These are phyloP conservation scores for Lophius piscatorius DNA, from an alignment of 2,113 vertebrate species.

Conservation along the genomic window DNA sequence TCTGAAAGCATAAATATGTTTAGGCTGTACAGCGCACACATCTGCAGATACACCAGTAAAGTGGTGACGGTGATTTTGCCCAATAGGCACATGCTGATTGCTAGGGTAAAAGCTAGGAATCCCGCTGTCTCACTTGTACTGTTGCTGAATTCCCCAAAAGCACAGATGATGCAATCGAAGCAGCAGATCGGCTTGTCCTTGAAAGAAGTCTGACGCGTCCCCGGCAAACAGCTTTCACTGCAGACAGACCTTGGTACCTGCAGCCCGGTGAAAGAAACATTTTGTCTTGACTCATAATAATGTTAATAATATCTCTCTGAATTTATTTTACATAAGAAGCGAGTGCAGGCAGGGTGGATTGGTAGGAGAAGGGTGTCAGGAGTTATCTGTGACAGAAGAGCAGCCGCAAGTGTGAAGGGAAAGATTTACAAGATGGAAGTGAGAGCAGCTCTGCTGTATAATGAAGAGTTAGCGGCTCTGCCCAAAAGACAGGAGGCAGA, in stretches of 20 bases:
- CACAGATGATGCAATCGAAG: conserved; percentile 81
- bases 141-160: conserved; percentile 80
- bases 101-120: conserved; percentile 65
- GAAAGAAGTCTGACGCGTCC: conserved; percentile 72
- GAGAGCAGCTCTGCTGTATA: too few species aligned
- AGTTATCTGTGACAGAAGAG: too few species aligned
- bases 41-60: conserved; percentile 57
- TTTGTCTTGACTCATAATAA: too few species aligned
- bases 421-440: too few species aligned
- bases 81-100: conserved; percentile 58
- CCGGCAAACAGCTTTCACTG: conserved; percentile 79
- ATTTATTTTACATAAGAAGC: too few species aligned
- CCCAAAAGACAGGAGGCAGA: too few species aligned
- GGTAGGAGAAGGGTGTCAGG: too few species aligned
- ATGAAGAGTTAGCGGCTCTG: too few species aligned
- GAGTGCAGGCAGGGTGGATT: too few species aligned
- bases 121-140: conserved; percentile 80
- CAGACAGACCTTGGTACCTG: conserved; percentile 80
- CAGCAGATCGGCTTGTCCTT: conserved; percentile 82
- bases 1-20: conserved; percentile 80
- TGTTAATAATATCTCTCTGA: too few species aligned
- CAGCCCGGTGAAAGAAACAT: conserved; percentile 10
- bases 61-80: conserved; percentile 59
- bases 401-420: too few species aligned
- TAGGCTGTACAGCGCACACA: conserved; percentile 64